phyloP scores from a whole-genome alignment of 2,797 vertebrate genomes.

The Gouania willdenowi region DNA sequence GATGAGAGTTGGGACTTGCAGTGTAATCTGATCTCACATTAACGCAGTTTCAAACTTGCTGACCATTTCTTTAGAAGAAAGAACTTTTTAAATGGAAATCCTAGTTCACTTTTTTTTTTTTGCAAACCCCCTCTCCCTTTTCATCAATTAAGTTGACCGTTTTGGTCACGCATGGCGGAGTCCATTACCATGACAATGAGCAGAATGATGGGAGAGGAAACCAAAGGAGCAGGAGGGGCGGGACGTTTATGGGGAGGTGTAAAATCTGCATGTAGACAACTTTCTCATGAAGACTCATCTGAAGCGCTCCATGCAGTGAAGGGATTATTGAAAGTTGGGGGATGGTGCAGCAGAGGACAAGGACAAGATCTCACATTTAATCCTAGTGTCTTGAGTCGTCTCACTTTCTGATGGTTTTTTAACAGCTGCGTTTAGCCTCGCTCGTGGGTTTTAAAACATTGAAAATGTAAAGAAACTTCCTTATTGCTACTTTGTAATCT shows the following conservation, averaged over 20 bases:
- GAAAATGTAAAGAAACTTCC: neutral
- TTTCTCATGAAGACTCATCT: conserved; percentile 37
- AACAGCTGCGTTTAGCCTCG: neutral
- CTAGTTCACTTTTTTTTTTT: conserved; percentile 13
- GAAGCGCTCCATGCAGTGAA: conserved; percentile 6
- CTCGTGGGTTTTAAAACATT: neutral
- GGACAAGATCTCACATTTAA: too few species aligned
- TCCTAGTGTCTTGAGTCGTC: too few species aligned
- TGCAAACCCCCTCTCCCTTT: conserved; percentile 48
- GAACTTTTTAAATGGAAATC: conserved; percentile 42
- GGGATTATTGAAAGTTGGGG: conserved; percentile 14
- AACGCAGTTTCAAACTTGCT: too few species aligned
- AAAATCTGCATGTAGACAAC: conserved; percentile 28
- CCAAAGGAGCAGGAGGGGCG: conserved; percentile 1
- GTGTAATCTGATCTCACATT: too few species aligned
- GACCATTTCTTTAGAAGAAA: too few species aligned
- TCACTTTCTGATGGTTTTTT: neutral
- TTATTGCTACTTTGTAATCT: too few species aligned
- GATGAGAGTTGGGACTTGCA: too few species aligned
- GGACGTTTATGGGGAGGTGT: conserved; percentile 2
- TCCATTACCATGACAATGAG: conserved; percentile 63
- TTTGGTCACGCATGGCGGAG: conserved; percentile 46
- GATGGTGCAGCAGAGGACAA: conserved; percentile 15
- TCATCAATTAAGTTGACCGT: conserved; percentile 53
- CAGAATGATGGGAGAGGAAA: conserved; percentile 24